Percentiles rank a stretch among this genome's conserved stretches.
These are phyloP conservation scores for Pardosa pseudoannulata DNA, from an alignment of 2,888 invertebrate species.

Conservation along the genomic window DNA sequence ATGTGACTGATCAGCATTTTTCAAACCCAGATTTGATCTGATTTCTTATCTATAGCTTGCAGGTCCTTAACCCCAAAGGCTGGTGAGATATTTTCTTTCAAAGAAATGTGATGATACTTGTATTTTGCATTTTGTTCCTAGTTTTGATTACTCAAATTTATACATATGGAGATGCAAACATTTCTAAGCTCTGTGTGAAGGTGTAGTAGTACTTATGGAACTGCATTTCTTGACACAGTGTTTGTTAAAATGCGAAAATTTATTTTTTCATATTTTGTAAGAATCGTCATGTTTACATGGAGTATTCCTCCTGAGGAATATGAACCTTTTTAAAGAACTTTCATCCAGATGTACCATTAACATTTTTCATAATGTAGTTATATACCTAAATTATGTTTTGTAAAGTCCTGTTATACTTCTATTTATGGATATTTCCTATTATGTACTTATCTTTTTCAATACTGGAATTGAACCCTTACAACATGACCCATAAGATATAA, in stretches of 20 bases:
- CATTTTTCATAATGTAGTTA: background rate
- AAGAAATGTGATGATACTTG: constrained; percentile 32
- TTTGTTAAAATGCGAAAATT: constrained; percentile 59
- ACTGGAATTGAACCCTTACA: background rate
- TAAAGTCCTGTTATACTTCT: background rate
- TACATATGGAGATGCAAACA: constrained; percentile 26
- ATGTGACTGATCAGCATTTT: no score
- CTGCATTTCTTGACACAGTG: constrained; percentile 40
- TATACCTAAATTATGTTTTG: background rate
- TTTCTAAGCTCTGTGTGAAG: constrained; percentile 6
- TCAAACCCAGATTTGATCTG: background rate
- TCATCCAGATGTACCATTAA: constrained; percentile 17
- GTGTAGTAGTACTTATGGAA: constrained; percentile 36
- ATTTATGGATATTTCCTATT: background rate
- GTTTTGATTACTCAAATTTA: constrained; percentile 28
- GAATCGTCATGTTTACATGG: constrained; percentile 43
- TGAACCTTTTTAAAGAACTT: constrained; percentile 35
- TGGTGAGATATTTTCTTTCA: constrained; percentile 20
- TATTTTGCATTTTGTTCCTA: constrained; percentile 68
- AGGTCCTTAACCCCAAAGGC: background rate
- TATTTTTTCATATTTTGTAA: constrained; percentile 68
- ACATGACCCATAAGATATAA: background rate
- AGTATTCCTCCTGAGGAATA: constrained; percentile 10
- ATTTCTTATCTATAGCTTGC: background rate
- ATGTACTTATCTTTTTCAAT: constrained; percentile 10